Base-by-base conservation (phyloP, 2,113 vertebrate species). In the Mormoops blainvillei region DNA sequence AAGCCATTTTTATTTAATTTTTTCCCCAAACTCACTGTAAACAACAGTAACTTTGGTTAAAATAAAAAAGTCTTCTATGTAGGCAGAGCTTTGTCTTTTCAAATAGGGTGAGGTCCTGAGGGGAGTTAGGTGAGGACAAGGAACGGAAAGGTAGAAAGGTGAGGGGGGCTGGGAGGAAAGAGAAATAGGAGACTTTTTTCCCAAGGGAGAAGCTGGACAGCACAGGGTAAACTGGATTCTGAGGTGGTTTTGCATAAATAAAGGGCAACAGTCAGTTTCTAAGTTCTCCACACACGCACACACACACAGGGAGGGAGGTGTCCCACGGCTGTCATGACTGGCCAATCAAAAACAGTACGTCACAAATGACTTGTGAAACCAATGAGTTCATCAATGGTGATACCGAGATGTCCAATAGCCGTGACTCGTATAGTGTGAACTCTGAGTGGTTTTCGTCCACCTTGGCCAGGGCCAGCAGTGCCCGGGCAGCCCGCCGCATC, bases 221-320 rank as follows among this genome's bases (percentile, higher is more conserved):
- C 98, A 98, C 98, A 99, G 99, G 99, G 99, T 99, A 99, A 97
- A 97, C 97, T 99, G 99, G 99, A 99, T 99, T 99, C 99, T 99
- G 99, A 99, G 99, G 99, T 99, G 99, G 99, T 99, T 99, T 99
- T 99, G 99, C 99, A 99, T 99, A 99, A 99, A 99, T 99, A 99
- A 99, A 99, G 98, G 98, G 99, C 98, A 98, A 98, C 98, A 99
- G 99, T 99, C 99, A 99, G 99, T 99, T 99, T 99, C 99, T 99
- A 99, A 99, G 99, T 99, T 99, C 98, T 99, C 99, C 99, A 99
- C 99, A 99, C 99, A 99, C 99, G 98, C 99, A 99, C 99, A 99
- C 98, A 99, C 98, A 99, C 99, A 99, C 98, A 48, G 98, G 98
- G 98, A 97, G 98, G 97, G 98, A 98, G 98, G 98, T 99, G 99